Evolutionary conservation across 2,888 invertebrate genomes (phyloP).

Genomic region (Allacma fusca): DNA sequence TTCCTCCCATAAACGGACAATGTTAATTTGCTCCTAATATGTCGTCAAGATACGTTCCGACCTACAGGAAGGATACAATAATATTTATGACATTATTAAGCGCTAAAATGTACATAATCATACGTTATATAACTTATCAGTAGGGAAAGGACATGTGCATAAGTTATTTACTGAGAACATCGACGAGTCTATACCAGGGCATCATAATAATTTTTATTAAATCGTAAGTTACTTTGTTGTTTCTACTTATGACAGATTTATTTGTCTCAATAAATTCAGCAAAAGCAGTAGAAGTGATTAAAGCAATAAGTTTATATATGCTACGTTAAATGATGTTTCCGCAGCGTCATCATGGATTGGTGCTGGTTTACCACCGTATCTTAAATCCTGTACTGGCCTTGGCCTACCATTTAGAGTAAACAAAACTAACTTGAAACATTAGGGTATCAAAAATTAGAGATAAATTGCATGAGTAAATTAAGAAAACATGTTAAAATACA

Average conservation of each 20-base stretch:
- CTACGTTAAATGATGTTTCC: background rate
- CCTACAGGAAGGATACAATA: too few species aligned
- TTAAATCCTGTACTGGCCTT: conserved; percentile 26
- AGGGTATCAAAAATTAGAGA: background rate
- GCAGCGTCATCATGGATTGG: conserved; percentile 14
- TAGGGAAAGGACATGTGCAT: too few species aligned
- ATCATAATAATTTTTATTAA: too few species aligned
- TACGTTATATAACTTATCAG: too few species aligned
- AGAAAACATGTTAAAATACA: background rate
- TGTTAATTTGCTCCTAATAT: too few species aligned
- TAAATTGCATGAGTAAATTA: background rate
- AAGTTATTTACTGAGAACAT: too few species aligned
- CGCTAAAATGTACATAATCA: too few species aligned
- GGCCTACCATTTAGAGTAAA: conserved; percentile 4
- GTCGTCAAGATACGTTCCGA: too few species aligned
- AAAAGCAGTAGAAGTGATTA: background rate
- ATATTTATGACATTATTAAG: too few species aligned
- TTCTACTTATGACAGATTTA: background rate
- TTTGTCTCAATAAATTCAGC: background rate
- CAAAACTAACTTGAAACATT: background rate
- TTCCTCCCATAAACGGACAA: too few species aligned
- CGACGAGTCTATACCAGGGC: too few species aligned
- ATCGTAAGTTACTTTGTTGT: background rate
- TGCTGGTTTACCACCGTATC: conserved; percentile 8
- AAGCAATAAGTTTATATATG: conserved; percentile 1